Evolutionary conservation across 2,888 invertebrate species (phyloP), one percentile per base, ranked within the genome.

Genomic region (Phengaris alcon): DNA sequence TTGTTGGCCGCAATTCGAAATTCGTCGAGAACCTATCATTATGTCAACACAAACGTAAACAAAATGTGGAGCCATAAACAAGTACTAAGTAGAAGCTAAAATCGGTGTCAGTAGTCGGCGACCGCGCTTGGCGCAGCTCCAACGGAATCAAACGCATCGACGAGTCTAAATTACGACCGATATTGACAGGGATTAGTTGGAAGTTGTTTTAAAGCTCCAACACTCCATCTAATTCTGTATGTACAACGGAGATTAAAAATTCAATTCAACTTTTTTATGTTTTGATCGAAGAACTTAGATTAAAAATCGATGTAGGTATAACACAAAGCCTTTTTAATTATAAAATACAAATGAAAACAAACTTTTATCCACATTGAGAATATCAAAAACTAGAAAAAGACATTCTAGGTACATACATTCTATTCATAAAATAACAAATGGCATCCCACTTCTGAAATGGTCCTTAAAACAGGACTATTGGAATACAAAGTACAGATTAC

Each of bases 121-220:
- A 59, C 59, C 59, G 10, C 48, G 52, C 51, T 70, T 70, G 70
- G 70, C 70, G 15, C 15, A 0, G 15, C 70, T 70, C 70, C 70
- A 70, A 52, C 52, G 12, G 35, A 15, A 70, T 70, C 70, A 51
- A 70, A 70, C 51, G 51, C 70, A 70, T 70, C 69, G 51, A 15
- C 70, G 51, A 51, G 22, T 70, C 51, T 15, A 70, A 70, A 70
- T 70, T 70, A 70, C 70, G 46, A 52, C 12, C 15, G 70, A 48
- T 70, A 70, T 52, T 70, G 70, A 70, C 70, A 70, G 51, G 70
- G 70, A 70, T 70, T 52, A 70, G 22, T 70, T 70, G n/a, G 69
- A 8, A 70, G 22, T 52, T 52, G 70, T 52, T 70, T 70, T 70
- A 70, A 46, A 52, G 52, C 52, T 52, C 12, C 22, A 15, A 9